Conservation (phyloP, 2,888 invertebrate species). For the Pristionchus japonicus region DNA sequence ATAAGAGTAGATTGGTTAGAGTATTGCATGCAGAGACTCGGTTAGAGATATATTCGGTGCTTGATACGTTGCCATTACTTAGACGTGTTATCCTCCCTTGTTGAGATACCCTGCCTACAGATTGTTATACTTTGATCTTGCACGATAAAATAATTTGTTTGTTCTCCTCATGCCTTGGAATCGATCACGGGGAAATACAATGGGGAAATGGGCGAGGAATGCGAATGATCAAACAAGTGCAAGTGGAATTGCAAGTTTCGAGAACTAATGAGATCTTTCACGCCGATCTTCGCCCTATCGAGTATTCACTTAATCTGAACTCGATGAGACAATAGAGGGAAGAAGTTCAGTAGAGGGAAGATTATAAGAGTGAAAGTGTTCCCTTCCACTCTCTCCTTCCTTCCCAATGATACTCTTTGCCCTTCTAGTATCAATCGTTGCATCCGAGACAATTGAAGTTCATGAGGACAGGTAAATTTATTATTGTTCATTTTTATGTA, state of each 20-base stretch:
- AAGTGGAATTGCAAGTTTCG: background rate
- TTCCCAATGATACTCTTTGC: background rate
- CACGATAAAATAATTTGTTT: background rate
- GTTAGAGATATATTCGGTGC: slow-evolving; percentile 19
- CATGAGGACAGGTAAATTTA: slow-evolving; percentile 5
- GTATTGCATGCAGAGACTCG: slow-evolving; percentile 27
- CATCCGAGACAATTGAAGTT: slow-evolving; percentile 15
- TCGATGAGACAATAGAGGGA: slow-evolving; percentile 6
- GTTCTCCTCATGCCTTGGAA: no score
- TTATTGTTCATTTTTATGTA: background rate
- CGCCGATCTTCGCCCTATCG: slow-evolving; percentile 4
- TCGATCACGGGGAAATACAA: background rate
- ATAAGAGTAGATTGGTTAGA: slow-evolving; percentile 5
- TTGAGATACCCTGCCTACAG: slow-evolving; percentile 32
- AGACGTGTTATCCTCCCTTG: background rate
- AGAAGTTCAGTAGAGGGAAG: background rate
- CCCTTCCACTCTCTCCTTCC: background rate
- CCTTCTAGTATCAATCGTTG: background rate
- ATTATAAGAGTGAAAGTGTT: slow-evolving; percentile 10
- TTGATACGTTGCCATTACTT: slow-evolving; percentile 24
- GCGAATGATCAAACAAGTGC: background rate
- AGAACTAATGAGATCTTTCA: slow-evolving; percentile 12
- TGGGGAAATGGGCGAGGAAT: background rate
- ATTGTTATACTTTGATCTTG: slow-evolving; percentile 19
- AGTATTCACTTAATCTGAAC: slow-evolving; percentile 38